Base-by-base conservation (phyloP, 2,113 vertebrate species). In the Quiscalus mexicanus region DNA sequence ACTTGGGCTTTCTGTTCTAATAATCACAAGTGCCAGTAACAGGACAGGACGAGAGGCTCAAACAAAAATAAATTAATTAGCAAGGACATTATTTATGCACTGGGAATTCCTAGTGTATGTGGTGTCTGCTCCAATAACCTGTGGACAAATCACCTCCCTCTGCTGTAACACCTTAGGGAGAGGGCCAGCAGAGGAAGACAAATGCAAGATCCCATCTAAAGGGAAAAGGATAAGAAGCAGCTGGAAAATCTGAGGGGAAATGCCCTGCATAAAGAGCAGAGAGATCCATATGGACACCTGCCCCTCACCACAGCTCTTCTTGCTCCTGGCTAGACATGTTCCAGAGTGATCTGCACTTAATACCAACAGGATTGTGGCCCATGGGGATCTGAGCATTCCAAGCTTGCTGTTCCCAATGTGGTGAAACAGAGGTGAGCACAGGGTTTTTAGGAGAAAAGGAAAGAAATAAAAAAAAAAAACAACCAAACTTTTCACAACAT, bases 21-120 rank as follows among this genome's bases (percentile, higher is more conserved):
- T 95, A 96, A 96, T 82, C 79, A 73, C 63, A 91, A 70, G 18
- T 65, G 93, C 60, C 84, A 76, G 49, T 71, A 75, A 88, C 63
- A 90, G 50, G 55, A 41, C 45, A 49, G 49, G 52, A 81, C 15
- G 33, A 97, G 42, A 94, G 16, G 76, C 81, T 95, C 47, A 82
- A 89, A 81, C 91, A 76, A 71, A 95, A 97, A 96, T 87, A 94
- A 96, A 97, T 94, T 97, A 97, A 97, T 96, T 97, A 96, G 49
- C 92, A 75, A 92, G 62, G 95, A 96, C 96, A 96, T 95, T 96
- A 95, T 94, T 97, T 96, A 97, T 96, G 94, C 92, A 94, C 44
- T 86, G 95, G 91, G 95, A 96, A 97, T 97, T 96, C 88, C 83
- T 93, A 50, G 88, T 84, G 53, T 82, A 62, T 89, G 31, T 90